phyloP scores from a whole-genome alignment of 2,113 vertebrate species.

The Pandion haliaetus region DNA sequence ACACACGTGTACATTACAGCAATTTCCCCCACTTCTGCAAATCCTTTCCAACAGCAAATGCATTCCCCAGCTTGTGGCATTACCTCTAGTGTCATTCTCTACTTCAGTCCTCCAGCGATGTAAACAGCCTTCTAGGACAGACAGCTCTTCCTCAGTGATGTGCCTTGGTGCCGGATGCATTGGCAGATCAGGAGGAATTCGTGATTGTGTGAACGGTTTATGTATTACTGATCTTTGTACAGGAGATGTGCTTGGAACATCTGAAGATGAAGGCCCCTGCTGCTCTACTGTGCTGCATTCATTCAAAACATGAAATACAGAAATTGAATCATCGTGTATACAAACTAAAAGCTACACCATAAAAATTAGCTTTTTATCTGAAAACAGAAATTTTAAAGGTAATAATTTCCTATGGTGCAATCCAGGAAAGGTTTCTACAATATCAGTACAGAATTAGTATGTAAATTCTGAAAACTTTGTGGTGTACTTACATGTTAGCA shows the following conservation, averaged over 20 bases:
- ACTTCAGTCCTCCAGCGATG: constrained; percentile 99
- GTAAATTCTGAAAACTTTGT: background rate
- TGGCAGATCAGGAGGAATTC: constrained; percentile 90
- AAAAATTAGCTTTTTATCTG: background rate
- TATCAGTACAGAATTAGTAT: background rate
- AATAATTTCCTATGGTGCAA: background rate
- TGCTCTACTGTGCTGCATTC: constrained; percentile 82
- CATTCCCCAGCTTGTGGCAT: background rate
- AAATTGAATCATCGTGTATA: background rate
- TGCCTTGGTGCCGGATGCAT: constrained; percentile 96
- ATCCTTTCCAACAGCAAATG: background rate
- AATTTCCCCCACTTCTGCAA: background rate
- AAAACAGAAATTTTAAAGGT: background rate
- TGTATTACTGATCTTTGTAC: constrained; percentile 85
- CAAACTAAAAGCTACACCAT: background rate
- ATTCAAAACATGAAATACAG: constrained; percentile 20
- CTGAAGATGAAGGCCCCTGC: constrained; percentile 77
- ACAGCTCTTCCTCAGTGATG: constrained; percentile 93
- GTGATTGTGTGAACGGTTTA: constrained; percentile 96
- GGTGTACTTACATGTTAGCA: background rate
- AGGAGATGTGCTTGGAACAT: constrained; percentile 76
- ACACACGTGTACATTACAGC: background rate
- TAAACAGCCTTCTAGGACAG: constrained; percentile 91
- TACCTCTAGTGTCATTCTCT: constrained; percentile 95
- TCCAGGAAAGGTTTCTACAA: background rate